These are phyloP conservation scores for Drosophila nikananu DNA, from an alignment of 1,140 invertebrate species.

Conservation along the genomic window DNA sequence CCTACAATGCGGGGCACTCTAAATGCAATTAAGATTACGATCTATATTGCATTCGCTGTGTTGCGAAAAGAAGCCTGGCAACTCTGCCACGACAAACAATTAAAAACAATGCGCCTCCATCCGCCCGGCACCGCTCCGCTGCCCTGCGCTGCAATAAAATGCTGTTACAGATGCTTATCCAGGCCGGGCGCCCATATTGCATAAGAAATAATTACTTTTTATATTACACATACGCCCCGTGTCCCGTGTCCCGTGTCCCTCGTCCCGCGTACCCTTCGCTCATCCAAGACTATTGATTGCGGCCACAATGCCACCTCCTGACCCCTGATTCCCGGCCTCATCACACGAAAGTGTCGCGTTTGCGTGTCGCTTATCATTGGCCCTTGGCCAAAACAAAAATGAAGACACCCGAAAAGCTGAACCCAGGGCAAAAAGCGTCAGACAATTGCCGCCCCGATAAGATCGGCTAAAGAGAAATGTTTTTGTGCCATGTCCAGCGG, in stretches of 20 bases:
- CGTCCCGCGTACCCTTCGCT: conserved; percentile 11
- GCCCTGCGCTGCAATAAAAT: conserved; percentile 68
- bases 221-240: conserved; percentile 76
- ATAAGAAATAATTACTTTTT: conserved; percentile 83
- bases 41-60: conserved; percentile 73
- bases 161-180: conserved; percentile 78
- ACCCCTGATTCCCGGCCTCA: not conserved
- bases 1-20: conserved; percentile 83
- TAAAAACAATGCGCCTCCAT: conserved; percentile 74
- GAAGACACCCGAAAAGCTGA: conserved; percentile 49
- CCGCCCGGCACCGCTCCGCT: not conserved
- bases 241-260: conserved; percentile 3
- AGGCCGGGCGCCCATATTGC: conserved; percentile 61
- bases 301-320: conserved; percentile 35
- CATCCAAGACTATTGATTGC: conserved; percentile 76
- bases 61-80: conserved; percentile 57
- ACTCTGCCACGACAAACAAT: conserved; percentile 75
- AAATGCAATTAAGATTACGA: conserved; percentile 83
- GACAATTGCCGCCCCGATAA: conserved; percentile 76
- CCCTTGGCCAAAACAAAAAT: conserved; percentile 39
- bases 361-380: conserved; percentile 75
- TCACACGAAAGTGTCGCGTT: conserved; percentile 45
- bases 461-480: conserved; percentile 67
- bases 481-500: conserved; percentile 53
- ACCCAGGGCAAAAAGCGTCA: conserved; percentile 63